Base-by-base conservation (phyloP, 1,140 invertebrate genomes). In the Pogonomyrmex barbatus region DNA sequence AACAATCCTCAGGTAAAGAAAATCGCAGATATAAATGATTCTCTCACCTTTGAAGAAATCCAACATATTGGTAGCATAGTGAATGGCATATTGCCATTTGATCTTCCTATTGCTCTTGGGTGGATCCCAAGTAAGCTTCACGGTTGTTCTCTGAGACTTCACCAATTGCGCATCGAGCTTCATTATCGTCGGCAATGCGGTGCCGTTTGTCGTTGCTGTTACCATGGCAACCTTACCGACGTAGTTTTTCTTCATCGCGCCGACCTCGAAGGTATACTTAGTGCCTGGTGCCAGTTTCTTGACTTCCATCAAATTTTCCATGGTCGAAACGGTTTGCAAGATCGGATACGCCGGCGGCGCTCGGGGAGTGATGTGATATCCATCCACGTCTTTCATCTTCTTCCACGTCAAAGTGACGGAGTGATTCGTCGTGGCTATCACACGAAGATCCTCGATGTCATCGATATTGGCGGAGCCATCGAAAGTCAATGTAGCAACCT, bases 71-170 rank as follows among this genome's bases (percentile, higher is more conserved):
- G 95, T 91, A 0, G 95, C 96, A 90, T 97, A 97, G 94, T 97
- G 96, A 36, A 97, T 95, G 36, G 96, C 96, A 91, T 97, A 97
- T 5, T 95, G 91, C 96, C 96, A 96, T 50, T 95, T 95, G 12
- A 95, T 92, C 77, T 96, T 96, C 33, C 95, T 92, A 0, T 93
- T 90, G 60, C 95, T 95, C 36, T 95, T 95, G 0, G 97, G 96
- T 12, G 95, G 93, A 24, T 96, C 94, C 97, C 97, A 98, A 14
- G 90, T 94, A 14, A 98, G 90, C 89, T 96, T 96, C 0, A 97
- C 96, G 0, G 96, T 95, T 0, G 96, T 97, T 1, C 96, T 95
- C 54, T 95, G 94, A 4, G 95, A 95, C 88, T 96, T 97, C 0
- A 96, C 83, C 5, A 96, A 84, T 30, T 94, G 92, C 0, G 95